A percentile compares a stretch with the other conserved stretches of the same genome.
Conservation (phyloP, 2,113 vertebrate genomes). For the Empidonax alnorum region DNA sequence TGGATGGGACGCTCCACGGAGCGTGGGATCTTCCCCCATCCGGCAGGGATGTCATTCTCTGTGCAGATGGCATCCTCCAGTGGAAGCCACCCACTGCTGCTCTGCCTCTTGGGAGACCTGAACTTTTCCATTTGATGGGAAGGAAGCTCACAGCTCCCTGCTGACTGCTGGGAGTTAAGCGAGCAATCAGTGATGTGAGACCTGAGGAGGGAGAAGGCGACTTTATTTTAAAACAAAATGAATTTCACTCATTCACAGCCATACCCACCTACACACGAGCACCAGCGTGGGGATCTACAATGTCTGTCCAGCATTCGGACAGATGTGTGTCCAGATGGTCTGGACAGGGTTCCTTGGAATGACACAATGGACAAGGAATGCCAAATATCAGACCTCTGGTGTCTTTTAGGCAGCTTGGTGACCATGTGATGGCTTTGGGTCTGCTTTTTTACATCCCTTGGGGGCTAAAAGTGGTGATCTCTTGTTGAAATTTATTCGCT, state of each 20-base stretch:
- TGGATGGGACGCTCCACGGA: background rate
- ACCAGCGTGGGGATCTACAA: background rate
- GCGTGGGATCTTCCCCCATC: conserved; percentile 36
- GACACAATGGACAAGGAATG: background rate
- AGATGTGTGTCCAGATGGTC: background rate
- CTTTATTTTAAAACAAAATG: background rate
- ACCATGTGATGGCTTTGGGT: background rate
- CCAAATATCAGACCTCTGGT: background rate
- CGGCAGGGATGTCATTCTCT: background rate
- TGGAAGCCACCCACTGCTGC: conserved; percentile 53
- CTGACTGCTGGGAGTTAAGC: background rate
- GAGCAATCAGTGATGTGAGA: background rate
- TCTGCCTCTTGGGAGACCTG: conserved; percentile 40
- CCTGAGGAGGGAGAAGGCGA: background rate
- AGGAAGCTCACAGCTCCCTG: background rate
- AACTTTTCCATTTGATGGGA: background rate
- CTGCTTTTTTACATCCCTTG: background rate
- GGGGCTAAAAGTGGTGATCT: background rate
- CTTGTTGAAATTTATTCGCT: background rate
- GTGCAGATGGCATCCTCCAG: conserved; percentile 17
- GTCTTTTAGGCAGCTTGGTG: background rate
- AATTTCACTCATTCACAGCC: background rate
- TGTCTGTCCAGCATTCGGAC: background rate
- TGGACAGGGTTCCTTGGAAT: background rate
- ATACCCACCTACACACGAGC: background rate